Evolutionary conservation across 2,797 vertebrate species (phyloP), one percentile per base, ranked within the genome.

Genomic region (Periparus ater): DNA sequence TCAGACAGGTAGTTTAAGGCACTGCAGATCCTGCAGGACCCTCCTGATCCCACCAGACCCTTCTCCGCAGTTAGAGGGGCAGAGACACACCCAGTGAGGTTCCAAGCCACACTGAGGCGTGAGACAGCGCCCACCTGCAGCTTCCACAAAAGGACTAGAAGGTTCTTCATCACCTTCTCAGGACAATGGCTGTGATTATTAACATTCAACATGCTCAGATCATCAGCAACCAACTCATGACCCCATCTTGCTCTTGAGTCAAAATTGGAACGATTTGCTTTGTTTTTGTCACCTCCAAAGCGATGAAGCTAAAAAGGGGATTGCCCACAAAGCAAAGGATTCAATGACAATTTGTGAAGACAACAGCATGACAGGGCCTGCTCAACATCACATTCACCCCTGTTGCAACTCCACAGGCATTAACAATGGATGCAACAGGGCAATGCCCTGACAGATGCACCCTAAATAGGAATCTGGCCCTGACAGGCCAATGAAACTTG

Each of bases 391-490:
- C 5, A 0, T 23, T 89, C 88, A 93, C 45, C 60, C 53, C 58
- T 72, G 36, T 1, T 53, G 45, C 66, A 79, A 38, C 73, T 63
- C 10, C 63, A 36, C 48, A 29, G 55, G 74, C 77, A 54, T 18
- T 20, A 67, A 42, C 11, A 70, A 32, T 3, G 48, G 71, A 67
- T 57, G 23, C 36, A 84, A 19, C 29, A 80, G 40, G 58, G 60
- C 61, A 84, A 26, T 54, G 76, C 44, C 58, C 89, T 88, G 66
- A 80, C 68, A 91, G 89, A 66, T 18, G 34, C 47, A 60, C 42
- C 76, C 53, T 45, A 91, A 86, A 81, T 54, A 94, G 90, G 80
- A 91, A 70, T 40, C 71, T 42, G 74, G 73, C 48, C 47, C 90
- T 70, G 80, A 53, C 48, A 66, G 0, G 2, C 51, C 61, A 74